These are phyloP conservation scores for Salvelinus fontinalis DNA, from an alignment of 2,113 vertebrate genomes.

Conservation along the genomic window DNA sequence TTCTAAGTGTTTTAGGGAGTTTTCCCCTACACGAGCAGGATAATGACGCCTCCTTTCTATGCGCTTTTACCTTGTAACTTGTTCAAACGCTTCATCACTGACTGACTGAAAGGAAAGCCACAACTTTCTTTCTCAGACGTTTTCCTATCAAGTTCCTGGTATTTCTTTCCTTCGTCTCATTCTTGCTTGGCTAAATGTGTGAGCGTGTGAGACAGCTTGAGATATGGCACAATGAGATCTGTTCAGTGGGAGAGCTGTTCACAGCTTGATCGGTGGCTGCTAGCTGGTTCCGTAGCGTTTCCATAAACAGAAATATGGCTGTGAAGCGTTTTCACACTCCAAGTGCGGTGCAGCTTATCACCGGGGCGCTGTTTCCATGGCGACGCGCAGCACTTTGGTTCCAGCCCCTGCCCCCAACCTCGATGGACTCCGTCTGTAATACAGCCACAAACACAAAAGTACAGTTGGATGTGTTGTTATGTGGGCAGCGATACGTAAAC, in stretches of 20 bases:
- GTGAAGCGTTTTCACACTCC: conserved; percentile 52
- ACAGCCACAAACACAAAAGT: conserved; percentile 16
- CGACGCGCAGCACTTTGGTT: conserved; percentile 29
- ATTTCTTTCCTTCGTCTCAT: conserved; percentile 2
- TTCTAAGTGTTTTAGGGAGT: not conserved
- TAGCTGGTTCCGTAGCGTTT: conserved; percentile 43
- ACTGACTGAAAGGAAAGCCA: not conserved
- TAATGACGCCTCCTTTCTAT: conserved; percentile 14
- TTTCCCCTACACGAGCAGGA: not conserved
- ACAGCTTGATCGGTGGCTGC: conserved; percentile 46
- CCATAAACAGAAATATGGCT: conserved; percentile 57
- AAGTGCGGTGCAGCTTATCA: conserved; percentile 40
- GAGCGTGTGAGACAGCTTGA: conserved; percentile 35
- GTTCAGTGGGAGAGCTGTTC: conserved; percentile 42
- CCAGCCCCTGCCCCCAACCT: conserved; percentile 27
- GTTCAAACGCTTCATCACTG: conserved; percentile 1
- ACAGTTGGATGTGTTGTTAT: conserved; percentile 23
- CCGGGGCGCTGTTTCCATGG: conserved; percentile 55
- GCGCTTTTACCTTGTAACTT: not conserved
- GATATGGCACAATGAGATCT: conserved; percentile 38
- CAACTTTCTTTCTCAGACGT: conserved; percentile 21
- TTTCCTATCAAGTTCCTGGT: conserved; percentile 10
- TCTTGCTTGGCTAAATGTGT: conserved; percentile 18
- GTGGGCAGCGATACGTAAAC: conserved; percentile 30
- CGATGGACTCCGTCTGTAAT: conserved; percentile 23